Percentiles rank a stretch among this genome's conserved stretches.
phyloP scores from a whole-genome alignment of 2,888 invertebrate genomes.

The Drosophila longiperda region DNA sequence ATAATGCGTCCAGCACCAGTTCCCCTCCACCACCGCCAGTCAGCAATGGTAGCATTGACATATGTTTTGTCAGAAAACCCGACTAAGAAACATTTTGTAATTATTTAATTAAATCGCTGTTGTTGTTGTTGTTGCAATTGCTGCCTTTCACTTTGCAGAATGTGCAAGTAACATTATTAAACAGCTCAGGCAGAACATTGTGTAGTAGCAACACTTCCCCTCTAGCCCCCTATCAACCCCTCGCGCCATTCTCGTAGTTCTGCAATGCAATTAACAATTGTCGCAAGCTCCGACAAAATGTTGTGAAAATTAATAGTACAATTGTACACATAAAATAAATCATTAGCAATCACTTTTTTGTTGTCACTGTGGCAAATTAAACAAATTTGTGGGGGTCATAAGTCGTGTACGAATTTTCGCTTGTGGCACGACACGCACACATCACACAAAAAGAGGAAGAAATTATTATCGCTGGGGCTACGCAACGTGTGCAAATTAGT shows the following conservation, averaged over 20 bases:
- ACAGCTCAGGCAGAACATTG: constrained; percentile 58
- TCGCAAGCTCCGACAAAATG: neutral
- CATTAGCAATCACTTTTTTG: neutral
- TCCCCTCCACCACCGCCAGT: constrained; percentile 15
- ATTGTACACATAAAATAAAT: constrained; percentile 1
- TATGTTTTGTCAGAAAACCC: constrained; percentile 50
- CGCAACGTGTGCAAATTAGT: constrained; percentile 74
- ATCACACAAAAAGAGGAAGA: constrained; percentile 18
- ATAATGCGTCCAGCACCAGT: constrained; percentile 53
- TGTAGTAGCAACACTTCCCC: constrained; percentile 1
- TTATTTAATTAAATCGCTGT: constrained; percentile 66
- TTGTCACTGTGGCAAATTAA: constrained; percentile 15
- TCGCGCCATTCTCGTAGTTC: neutral
- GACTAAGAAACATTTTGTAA: constrained; percentile 49
- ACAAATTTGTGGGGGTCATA: constrained; percentile 11
- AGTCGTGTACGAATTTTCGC: constrained; percentile 5
- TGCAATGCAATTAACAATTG: neutral
- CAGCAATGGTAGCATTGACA: constrained; percentile 64
- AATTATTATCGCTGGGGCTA: constrained; percentile 44
- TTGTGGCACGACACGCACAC: constrained; percentile 15
- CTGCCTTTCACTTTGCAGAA: constrained; percentile 66
- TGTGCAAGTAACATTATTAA: constrained; percentile 34
- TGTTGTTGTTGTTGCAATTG: constrained; percentile 20
- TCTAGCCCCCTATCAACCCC: neutral
- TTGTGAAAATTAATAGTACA: constrained; percentile 10